phyloP scores from a whole-genome alignment of 2,888 invertebrate species.

The Merodon equestris region DNA sequence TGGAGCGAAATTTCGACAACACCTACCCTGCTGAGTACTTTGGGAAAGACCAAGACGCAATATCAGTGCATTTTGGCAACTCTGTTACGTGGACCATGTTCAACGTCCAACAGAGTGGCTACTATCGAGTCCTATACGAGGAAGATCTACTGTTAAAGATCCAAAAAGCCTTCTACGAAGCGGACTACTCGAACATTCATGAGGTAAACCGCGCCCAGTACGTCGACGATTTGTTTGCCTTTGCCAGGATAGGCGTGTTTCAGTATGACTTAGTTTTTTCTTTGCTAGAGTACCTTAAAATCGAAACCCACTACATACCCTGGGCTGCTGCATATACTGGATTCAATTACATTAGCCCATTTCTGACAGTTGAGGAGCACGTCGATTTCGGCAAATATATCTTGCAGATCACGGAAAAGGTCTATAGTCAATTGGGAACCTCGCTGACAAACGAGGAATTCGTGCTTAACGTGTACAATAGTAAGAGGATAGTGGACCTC shows the following conservation, averaged over 20 bases:
- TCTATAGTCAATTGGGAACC: conserved; percentile 80
- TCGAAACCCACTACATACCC: conserved; percentile 87
- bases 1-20: conserved; percentile 70
- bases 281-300: conserved; percentile 84
- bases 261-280: conserved; percentile 81
- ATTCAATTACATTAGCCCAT: conserved; percentile 76
- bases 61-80: conserved; percentile 36
- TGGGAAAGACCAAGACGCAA: conserved; percentile 43
- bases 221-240: conserved; percentile 86
- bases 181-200: conserved; percentile 71
- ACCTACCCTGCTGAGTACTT: conserved; percentile 71
- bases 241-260: conserved; percentile 81
- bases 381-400: conserved; percentile 77
- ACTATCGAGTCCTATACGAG: conserved; percentile 86
- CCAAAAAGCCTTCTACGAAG: conserved; percentile 64
- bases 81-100: conserved; percentile 74
- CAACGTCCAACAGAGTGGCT: conserved; percentile 75
- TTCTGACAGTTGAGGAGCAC: conserved; percentile 72
- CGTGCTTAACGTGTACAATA: conserved; percentile 82
- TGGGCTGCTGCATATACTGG: conserved; percentile 85
- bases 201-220: conserved; percentile 85
- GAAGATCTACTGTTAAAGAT: conserved; percentile 80
- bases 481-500: conserved; percentile 82
- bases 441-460: conserved; percentile 77
- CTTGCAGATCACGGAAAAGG: conserved; percentile 78